Evolutionary conservation across 2,797 vertebrate genomes (phyloP).

Genomic region (Fistularia tabacaria): DNA sequence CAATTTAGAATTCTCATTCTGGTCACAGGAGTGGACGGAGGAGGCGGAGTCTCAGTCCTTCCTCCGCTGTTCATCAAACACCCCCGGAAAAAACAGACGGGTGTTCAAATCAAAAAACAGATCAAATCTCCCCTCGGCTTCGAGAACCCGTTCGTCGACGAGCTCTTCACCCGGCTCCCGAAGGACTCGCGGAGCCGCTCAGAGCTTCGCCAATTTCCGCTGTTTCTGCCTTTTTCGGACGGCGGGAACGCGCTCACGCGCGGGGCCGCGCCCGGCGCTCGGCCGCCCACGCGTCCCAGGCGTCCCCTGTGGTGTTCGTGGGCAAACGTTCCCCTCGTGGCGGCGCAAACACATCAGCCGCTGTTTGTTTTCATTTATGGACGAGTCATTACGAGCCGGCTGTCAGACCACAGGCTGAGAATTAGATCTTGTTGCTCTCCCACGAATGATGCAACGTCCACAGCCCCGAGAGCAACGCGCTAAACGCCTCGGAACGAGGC

Average conservation of each 20-base stretch:
- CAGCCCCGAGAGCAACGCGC: constrained; percentile 32
- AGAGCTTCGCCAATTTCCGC: too few species aligned
- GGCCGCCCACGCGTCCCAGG: constrained; percentile 2
- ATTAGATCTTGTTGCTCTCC: constrained; percentile 29
- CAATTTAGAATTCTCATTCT: constrained; percentile 28
- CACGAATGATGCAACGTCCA: constrained; percentile 27
- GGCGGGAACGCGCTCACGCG: too few species aligned
- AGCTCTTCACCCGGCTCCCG: too few species aligned
- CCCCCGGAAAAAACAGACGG: too few species aligned
- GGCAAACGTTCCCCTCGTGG: constrained; percentile 46
- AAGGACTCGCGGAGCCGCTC: too few species aligned
- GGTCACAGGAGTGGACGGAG: constrained; percentile 7
- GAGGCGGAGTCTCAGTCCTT: too few species aligned
- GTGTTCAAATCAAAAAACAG: too few species aligned
- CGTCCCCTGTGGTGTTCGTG: constrained; percentile 40
- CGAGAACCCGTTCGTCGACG: too few species aligned
- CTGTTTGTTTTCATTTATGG: constrained; percentile 56
- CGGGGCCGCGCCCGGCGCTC: too few species aligned
- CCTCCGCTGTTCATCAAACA: too few species aligned
- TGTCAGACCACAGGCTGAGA: constrained; percentile 24
- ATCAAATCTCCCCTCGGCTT: too few species aligned
- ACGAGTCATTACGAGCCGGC: constrained; percentile 40
- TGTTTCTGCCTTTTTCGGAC: too few species aligned
- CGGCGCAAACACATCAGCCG: constrained; percentile 51
- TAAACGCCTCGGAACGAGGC: constrained; percentile 14